These are phyloP conservation scores for Ecdyonurus torrentis DNA, from an alignment of 2,888 invertebrate genomes.

Conservation along the genomic window DNA sequence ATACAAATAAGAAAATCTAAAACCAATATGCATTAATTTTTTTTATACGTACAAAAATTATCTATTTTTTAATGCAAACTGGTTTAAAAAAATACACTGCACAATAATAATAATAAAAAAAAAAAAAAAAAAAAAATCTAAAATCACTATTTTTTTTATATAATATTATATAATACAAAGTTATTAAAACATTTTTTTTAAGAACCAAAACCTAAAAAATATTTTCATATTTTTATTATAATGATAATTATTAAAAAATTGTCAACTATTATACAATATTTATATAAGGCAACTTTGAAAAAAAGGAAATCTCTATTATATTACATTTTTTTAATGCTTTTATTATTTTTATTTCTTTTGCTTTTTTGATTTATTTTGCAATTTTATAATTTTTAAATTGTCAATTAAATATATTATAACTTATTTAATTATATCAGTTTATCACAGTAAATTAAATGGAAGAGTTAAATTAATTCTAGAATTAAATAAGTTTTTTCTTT, in stretches of 20 bases:
- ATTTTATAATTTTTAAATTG: too few relatives aligned
- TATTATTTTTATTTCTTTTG: too few relatives aligned
- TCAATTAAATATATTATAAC: too few relatives aligned
- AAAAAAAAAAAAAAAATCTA: background rate
- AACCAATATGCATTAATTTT: background rate
- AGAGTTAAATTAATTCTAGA: too few relatives aligned
- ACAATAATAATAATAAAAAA: too few relatives aligned
- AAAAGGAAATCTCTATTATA: background rate
- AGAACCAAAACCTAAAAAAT: background rate
- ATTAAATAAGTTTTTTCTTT: too few relatives aligned
- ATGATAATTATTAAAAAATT: background rate
- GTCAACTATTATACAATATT: background rate
- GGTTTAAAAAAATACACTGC: background rate
- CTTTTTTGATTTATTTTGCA: too few relatives aligned
- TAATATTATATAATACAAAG: background rate
- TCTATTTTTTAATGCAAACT: background rate
- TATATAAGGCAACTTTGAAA: background rate
- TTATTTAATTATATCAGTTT: too few relatives aligned
- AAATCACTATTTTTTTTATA: background rate
- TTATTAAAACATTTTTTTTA: background rate
- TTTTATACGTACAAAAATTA: background rate
- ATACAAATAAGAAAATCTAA: too few relatives aligned
- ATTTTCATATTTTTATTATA: background rate
- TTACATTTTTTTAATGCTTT: background rate
- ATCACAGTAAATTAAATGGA: too few relatives aligned